Conservation (phyloP, 2,888 invertebrate species). For the Lochmaea crataegi region DNA sequence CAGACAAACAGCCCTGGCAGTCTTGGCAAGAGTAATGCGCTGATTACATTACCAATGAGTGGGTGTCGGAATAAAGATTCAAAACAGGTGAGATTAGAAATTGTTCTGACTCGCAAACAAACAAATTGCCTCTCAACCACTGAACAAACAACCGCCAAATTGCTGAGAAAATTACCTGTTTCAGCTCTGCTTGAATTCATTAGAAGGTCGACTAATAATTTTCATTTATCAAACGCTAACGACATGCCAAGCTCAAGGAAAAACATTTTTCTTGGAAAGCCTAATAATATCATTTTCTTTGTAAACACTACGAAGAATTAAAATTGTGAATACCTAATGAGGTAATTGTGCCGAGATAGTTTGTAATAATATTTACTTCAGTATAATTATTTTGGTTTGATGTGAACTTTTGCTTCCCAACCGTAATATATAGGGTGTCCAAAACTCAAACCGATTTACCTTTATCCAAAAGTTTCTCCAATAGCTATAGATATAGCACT, state of each 20-base stretch:
- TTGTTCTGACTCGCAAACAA: conserved; percentile 29
- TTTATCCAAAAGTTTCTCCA: too few species aligned
- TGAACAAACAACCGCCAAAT: conserved; percentile 63
- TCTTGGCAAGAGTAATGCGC: neutral
- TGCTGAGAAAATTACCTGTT: conserved; percentile 64
- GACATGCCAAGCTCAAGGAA: conserved; percentile 45
- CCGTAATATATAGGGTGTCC: too few species aligned
- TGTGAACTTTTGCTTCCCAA: too few species aligned
- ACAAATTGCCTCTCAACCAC: conserved; percentile 36
- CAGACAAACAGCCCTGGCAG: neutral
- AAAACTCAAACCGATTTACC: too few species aligned
- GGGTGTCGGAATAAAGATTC: conserved; percentile 17
- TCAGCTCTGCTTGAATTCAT: conserved; percentile 60
- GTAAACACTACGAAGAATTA: neutral
- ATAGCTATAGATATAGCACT: too few species aligned
- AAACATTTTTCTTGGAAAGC: conserved; percentile 37
- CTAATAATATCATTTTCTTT: neutral
- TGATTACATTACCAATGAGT: conserved; percentile 21
- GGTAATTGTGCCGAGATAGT: too few species aligned
- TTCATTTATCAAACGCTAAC: conserved; percentile 58
- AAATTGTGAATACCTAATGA: neutral
- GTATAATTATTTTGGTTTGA: too few species aligned
- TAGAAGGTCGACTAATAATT: conserved; percentile 62
- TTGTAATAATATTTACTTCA: too few species aligned
- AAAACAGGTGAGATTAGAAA: conserved; percentile 34